These are phyloP conservation scores for Lasioglossum albipes DNA, from an alignment of 1,140 invertebrate genomes.

Conservation along the genomic window DNA sequence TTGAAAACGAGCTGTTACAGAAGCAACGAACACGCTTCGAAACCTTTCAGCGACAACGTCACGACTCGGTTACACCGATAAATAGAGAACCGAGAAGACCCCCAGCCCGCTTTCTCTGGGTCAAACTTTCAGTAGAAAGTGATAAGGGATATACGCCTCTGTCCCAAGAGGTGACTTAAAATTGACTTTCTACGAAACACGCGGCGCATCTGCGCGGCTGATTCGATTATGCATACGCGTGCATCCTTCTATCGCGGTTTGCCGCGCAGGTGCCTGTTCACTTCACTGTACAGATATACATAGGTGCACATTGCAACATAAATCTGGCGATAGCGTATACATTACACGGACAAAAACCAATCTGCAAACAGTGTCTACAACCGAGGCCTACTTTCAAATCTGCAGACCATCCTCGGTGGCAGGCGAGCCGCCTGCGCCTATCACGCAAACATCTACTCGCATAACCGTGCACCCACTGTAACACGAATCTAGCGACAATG, in stretches of 20 bases:
- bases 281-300: neutral
- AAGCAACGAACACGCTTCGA: no score
- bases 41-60: no score
- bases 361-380: neutral
- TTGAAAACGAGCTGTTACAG: no score
- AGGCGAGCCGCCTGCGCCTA: neutral
- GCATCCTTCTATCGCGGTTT: no score
- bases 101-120: neutral
- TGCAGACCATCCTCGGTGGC: neutral
- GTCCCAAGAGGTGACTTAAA: neutral
- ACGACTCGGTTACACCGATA: neutral
- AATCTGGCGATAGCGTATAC: neutral
- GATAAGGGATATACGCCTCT: neutral
- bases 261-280: neutral
- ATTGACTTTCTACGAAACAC: neutral
- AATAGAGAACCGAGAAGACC: neutral
- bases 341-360: neutral
- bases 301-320: neutral
- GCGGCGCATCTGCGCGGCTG: no score
- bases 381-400: neutral
- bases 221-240: no score
- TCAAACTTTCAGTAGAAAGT: slow-evolving; percentile 2
- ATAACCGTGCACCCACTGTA: neutral
- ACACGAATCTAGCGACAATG: neutral
- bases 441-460: neutral